Base-by-base conservation (phyloP, 2,888 invertebrate species). In the Nemurella pictetii region DNA sequence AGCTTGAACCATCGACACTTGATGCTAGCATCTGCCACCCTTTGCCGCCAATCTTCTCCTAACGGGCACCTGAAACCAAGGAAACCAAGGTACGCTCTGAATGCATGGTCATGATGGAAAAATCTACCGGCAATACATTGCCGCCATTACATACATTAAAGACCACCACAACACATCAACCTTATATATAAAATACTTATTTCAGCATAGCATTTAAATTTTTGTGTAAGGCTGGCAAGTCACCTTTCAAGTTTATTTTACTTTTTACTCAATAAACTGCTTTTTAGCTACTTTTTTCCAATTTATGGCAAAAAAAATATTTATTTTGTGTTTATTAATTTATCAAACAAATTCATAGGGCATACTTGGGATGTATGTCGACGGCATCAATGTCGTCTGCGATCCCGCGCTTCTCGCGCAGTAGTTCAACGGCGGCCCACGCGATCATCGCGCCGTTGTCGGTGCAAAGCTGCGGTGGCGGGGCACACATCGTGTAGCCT, bases 381-480 rank as follows among this genome's bases (percentile, higher is more conserved):
- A 96, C 90, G 26, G 92, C 87, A 86, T 94, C 93, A 81, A 95
- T 91, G 89, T 94, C 91, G 5, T 90, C 87, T 80, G 90, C 90
- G 80, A 88, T 88, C 72, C 93, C 94, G 86, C 91, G 87, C 27
- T 92, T 90, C 29, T 89, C 90, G 84, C 89, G 90, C 88, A 94
- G 92, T 90, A 94, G 95, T 91, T 99, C 98, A 83, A 98, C 92
- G 9, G 97, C 99, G 92, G 98, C 98, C 98, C 99, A 99, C 26
- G 99, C 99, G 88, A 99, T 97, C 99, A 99, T 99, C 36, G 98
- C 93, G 7, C 99, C 99, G 93, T 99, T 99, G 90, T 99, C 99
- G 0, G 98, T 98, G 89, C 99, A 99, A 12, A 98, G 92, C 88
- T 93, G 92, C 28, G 95, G 94, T 1, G 97, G 96, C 20, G 99